Base-by-base conservation (phyloP, 2,888 invertebrate genomes). In the Cosmia trapezina region DNA sequence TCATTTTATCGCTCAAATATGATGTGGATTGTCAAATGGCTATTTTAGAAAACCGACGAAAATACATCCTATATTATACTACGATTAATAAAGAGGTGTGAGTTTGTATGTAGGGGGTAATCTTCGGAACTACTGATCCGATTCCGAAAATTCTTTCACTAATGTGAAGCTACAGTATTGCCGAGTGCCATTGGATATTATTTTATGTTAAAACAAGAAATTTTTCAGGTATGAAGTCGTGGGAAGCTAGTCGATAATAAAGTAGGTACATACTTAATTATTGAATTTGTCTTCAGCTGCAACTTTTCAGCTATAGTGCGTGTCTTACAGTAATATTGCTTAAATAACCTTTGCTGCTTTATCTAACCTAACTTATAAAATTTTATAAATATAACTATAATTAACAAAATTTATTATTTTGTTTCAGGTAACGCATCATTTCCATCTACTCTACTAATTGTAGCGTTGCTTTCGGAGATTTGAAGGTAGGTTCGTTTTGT, bases 391-490 rank as follows among this genome's bases (percentile, higher is more conserved):
- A 37, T 41, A 41, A 47, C 54, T 57, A 56, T 56, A 71, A 59
- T 28, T 41, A 49, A 73, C 0, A 56, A 57, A 22, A 33, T 67
- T 2, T 69, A 14, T 49, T 66, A 3, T 59, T 70, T 76, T 76
- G 65, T 83, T 83, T 28, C 71, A 80, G 76, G 81, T 81, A 81
- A 78, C 7, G 11, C 65, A 60, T 54, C 33, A 22, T 41, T 57
- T 67, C 49, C 19, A 49, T 53, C 22, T 47, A 14, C 9, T 17
- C 14, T 22, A 49, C 28, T 28, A 2, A 59, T 22, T 28, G 0
- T 37, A 45, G n/a, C 17, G 12, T 19, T 28, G 4, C 3, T 17
- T 28, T 72, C 9, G 14, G 47, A 45, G n/a, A 72, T 61, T 41
- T 56, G 17, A 56, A 73, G 47, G 62, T 60, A 54, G 6, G 45